Base-by-base conservation (phyloP, 1,140 invertebrate species). In the Anastrepha ludens region DNA sequence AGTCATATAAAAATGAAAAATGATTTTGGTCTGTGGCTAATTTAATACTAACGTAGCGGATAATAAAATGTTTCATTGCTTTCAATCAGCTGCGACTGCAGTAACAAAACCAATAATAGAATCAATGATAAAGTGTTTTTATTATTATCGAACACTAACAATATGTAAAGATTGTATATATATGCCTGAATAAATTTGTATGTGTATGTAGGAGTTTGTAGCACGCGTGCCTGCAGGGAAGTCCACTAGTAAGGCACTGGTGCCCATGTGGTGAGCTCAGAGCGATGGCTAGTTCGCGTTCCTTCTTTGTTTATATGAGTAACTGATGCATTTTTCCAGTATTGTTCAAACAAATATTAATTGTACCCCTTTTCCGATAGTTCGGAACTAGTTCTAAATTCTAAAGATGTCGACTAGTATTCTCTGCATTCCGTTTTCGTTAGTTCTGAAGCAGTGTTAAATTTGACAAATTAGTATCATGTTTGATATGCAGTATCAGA, bases 41-140 rank as follows among this genome's bases (percentile, higher is more conserved):
- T 81, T 20, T 55, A 58, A 55, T 81, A n/a, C 20, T n/a, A 55
- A 39, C 50, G 50, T 58, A 85, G 81, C 44, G 67, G 15, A 74
- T 74, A 74, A 74, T 74, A 74, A 74, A 74, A 74, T 74, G 67
- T 41, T 74, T 74, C 67, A 47, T 0, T 81, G 74, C 50, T 55
- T 81, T 81, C 50, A 81, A 39, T 74, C 44, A 44, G 7, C 5
- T 44, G 41, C 15, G 2, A 17, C 1, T 55, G 50, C 11, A 74
- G 67, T 41, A 47, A n/a, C 5, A 74, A 74, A 74, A 65, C 44
- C 39, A 74, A 41, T 47, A 74, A 74, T 74, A 47, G 13, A 74
- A 74, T 74, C 67, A 74, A 74, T 74, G 67, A 74, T 47, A 74
- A 74, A 74, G 8, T 41, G 67, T 74, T 74, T 74, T 70, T 29